Percentiles rank a stretch among this genome's conserved stretches.
Evolutionary conservation across 2,797 vertebrate species (phyloP).

Genomic region (Periophthalmus magnuspinnatus): DNA sequence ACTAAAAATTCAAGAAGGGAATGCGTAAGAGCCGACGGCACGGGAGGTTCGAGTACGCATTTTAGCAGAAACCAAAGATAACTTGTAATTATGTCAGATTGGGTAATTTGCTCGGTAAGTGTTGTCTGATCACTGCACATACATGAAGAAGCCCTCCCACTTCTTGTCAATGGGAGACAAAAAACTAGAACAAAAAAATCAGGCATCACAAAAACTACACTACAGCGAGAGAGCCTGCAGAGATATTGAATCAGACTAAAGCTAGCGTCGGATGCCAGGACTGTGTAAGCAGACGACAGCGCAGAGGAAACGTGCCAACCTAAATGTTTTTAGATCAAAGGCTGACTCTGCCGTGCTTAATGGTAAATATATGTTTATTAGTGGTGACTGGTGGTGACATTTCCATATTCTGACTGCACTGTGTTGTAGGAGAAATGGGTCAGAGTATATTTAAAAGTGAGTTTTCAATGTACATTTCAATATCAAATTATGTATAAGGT

Average conservation of each 20-base stretch:
- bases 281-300: neutral
- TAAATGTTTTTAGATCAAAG: neutral
- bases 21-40: constrained; percentile 11
- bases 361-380: neutral
- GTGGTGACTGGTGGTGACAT: too few relatives aligned
- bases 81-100: constrained; percentile 30
- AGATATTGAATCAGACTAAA: constrained; percentile 4
- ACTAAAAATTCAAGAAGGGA: constrained; percentile 20
- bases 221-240: constrained; percentile 9
- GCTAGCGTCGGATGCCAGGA: neutral
- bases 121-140: neutral
- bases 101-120: constrained; percentile 10
- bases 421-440: too few relatives aligned
- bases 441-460: too few relatives aligned
- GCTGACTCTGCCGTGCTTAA: neutral
- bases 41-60: constrained; percentile 7
- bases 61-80: constrained; percentile 30
- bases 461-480: too few relatives aligned
- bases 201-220: constrained; percentile 9
- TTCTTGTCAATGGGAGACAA: constrained; percentile 22
- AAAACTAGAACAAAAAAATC: constrained; percentile 1
- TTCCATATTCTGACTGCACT: too few relatives aligned
- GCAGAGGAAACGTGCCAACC: neutral
- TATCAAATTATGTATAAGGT: too few relatives aligned
- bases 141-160: neutral